Evolutionary conservation across 2,113 vertebrate species (phyloP), one percentile per base, ranked within the genome.

Genomic region (Dasyornis broadbenti): DNA sequence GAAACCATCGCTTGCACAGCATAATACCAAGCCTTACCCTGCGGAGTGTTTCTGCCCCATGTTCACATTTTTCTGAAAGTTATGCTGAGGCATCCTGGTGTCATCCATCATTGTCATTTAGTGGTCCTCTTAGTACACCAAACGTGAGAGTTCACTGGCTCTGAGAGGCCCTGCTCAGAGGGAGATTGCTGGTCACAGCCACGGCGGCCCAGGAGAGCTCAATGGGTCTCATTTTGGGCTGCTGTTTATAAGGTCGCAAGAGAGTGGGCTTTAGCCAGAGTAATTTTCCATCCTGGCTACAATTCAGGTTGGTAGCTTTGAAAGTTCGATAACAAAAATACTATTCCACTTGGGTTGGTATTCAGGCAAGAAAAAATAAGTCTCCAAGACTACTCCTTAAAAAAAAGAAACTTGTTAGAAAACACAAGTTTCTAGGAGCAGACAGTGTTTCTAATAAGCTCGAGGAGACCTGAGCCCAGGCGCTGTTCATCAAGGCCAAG

Each of bases 31-130:
- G 11, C 7, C 4, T 49, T 72, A 40, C 21, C 7, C 54, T 28
- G 7, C 3, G 12, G 47, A 11, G 6, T 4, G 10, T 49, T 65
- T 53, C 64, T 73, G 17, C 5, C 15, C 4, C 1, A 0, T 19
- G 28, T 45, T 65, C 35, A 19, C 20, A 21, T 44, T 76, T 87
- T 86, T 65, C n/a, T 83, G 66, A 72, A 69, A 45, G 13, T 44
- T 59, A 39, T 57, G 11, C 30, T 54, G 24, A 44, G 40, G 14
- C 19, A 69, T 49, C 11, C 17, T 56, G 21, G 5, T 44, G 40
- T 76, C 42, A 66, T 35, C 52, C 31, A 35, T 31, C 1, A 2
- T 30, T 57, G 52, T 31, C 31, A 35, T 37, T 31, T 35, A 30
- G 52, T 11, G 30, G 24, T 66, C 30, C 52, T 42, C 13, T 30